Evolutionary conservation across 2,797 vertebrate genomes (phyloP).

Genomic region (Diplodus puntazzo): DNA sequence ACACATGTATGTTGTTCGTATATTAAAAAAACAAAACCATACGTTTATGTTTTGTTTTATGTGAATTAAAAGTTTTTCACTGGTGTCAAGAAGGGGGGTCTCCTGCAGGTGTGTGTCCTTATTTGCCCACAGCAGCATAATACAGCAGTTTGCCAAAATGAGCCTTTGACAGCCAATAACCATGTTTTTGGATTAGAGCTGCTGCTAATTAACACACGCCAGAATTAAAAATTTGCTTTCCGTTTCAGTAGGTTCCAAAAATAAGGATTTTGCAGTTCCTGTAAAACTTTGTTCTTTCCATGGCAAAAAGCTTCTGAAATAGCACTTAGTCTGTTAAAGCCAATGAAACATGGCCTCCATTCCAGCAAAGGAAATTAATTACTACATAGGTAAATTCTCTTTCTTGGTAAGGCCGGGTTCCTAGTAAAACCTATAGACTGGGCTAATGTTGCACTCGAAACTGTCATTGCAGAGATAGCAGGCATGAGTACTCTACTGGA

Average conservation of each 20-base stretch:
- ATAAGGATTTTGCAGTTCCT: constrained; percentile 4
- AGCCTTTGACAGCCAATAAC: background rate
- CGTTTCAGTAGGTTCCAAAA: constrained; percentile 21
- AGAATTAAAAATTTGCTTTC: background rate
- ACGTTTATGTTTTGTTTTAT: background rate
- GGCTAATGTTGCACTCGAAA: constrained; percentile 6
- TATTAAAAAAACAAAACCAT: background rate
- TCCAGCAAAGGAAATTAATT: background rate
- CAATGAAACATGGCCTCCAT: background rate
- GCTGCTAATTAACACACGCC: constrained; percentile 5
- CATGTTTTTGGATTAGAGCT: background rate
- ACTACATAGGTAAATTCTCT: background rate
- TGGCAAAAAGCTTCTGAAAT: background rate
- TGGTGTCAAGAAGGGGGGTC: constrained; percentile 12
- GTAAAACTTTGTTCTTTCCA: constrained; percentile 18
- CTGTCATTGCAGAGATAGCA: constrained; percentile 7
- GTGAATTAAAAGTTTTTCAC: background rate
- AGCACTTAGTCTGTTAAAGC: constrained; percentile 1
- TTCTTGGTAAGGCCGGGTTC: background rate
- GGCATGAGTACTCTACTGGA: background rate
- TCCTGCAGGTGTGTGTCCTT: background rate
- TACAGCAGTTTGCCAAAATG: background rate
- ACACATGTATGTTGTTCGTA: background rate
- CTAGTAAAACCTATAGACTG: constrained; percentile 9
- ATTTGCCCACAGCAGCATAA: background rate